phyloP scores from a whole-genome alignment of 1,140 invertebrate genomes.

The Grapholita molesta region DNA sequence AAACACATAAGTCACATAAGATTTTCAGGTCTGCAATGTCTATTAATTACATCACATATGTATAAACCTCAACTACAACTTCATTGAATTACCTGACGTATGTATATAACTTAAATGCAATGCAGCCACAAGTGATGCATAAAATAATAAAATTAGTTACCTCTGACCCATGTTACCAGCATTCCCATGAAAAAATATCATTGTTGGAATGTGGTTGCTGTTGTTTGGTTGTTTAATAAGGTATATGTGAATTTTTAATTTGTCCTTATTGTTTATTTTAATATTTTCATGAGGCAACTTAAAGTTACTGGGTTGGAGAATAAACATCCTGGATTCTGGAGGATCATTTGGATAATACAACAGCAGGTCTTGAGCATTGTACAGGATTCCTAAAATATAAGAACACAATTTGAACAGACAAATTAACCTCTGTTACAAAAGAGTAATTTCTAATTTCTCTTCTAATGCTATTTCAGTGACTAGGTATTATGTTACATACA shows the following conservation, averaged over 20 bases:
- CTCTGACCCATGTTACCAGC: slow-evolving; percentile 97
- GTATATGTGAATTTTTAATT: slow-evolving; percentile 90
- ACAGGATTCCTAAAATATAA: slow-evolving; percentile 84
- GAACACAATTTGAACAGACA: background rate
- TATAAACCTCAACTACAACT: no score
- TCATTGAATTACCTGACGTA: no score
- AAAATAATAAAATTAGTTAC: slow-evolving; percentile 70
- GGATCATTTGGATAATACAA: slow-evolving; percentile 94
- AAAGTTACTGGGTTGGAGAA: slow-evolving; percentile 90
- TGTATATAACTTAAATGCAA: no score
- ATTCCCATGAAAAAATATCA: slow-evolving; percentile 97
- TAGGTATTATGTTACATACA: no score
- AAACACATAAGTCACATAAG: no score
- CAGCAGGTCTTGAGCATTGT: slow-evolving; percentile 90
- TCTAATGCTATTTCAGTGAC: no score
- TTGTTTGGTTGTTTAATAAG: slow-evolving; percentile 89
- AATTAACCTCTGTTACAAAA: background rate
- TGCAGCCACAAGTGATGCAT: no score
- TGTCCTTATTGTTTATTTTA: slow-evolving; percentile 87
- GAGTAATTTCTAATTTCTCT: background rate
- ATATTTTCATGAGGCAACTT: slow-evolving; percentile 92
- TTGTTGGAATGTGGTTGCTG: slow-evolving; percentile 84
- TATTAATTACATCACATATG: no score
- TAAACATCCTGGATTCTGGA: slow-evolving; percentile 90
- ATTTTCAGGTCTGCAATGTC: no score